Percentiles rank a stretch among this genome's conserved stretches.
phyloP scores from a whole-genome alignment of 2,797 vertebrate genomes.

The Clarias platycephalus region DNA sequence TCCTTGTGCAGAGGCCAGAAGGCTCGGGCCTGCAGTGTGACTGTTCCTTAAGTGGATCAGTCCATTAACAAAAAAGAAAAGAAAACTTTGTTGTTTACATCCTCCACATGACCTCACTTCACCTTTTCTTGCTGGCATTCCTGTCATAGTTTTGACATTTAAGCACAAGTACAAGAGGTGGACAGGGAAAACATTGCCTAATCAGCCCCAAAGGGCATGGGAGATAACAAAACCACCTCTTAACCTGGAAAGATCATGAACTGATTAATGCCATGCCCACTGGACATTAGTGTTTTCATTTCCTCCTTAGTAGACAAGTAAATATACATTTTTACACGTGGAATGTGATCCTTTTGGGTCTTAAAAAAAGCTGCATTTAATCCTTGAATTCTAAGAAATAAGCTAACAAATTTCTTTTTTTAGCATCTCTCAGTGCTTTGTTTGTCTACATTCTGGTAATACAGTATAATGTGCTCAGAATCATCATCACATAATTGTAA shows the following conservation, averaged over 20 bases:
- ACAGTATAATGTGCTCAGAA: too few relatives aligned
- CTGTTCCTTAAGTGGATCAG: conserved; percentile 71
- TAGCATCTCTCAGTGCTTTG: conserved; percentile 1
- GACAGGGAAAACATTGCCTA: conserved; percentile 74
- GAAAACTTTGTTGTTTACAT: conserved; percentile 83
- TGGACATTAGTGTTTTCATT: conserved; percentile 62
- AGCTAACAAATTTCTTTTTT: not conserved
- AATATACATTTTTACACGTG: conserved; percentile 38
- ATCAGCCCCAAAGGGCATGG: conserved; percentile 75
- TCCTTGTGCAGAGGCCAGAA: conserved; percentile 64
- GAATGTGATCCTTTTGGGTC: conserved; percentile 39
- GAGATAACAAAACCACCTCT: conserved; percentile 74
- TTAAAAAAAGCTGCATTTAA: conserved; percentile 34
- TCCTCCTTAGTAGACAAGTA: conserved; percentile 41
- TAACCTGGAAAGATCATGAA: conserved; percentile 54
- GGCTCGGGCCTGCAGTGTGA: conserved; percentile 68
- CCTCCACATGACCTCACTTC: conserved; percentile 73
- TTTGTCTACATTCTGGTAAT: not conserved
- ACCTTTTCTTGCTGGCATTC: conserved; percentile 74
- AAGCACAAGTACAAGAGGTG: conserved; percentile 74
- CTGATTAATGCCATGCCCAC: conserved; percentile 54
- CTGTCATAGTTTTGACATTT: conserved; percentile 80
- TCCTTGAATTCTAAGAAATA: not conserved
- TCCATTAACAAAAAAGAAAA: conserved; percentile 73
- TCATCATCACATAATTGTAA: not conserved